A percentile compares a stretch with the other conserved stretches of the same genome.
phyloP scores from a whole-genome alignment of 2,113 vertebrate genomes.

The Stictonetta naevosa region DNA sequence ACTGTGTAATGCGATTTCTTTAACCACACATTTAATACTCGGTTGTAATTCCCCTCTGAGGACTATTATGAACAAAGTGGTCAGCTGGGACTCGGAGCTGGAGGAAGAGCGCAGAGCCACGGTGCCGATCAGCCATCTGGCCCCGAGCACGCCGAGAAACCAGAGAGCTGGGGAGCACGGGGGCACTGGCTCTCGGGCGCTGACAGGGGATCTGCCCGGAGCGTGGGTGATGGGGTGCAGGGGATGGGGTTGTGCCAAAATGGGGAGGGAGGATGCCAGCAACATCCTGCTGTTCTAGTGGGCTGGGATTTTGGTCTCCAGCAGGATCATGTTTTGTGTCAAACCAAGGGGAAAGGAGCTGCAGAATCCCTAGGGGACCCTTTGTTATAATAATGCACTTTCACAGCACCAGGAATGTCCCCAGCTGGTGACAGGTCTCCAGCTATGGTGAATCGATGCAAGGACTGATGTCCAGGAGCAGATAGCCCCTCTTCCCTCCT shows the following conservation, averaged over 20 bases:
- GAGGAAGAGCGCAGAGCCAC: background rate
- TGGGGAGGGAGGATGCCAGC: background rate
- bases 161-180: accelerated
- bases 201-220: background rate
- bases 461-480: background rate
- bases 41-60: slow-evolving; percentile 58
- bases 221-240: background rate
- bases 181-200: background rate
- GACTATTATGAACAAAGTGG: slow-evolving; percentile 55
- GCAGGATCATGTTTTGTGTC: background rate
- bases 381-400: background rate
- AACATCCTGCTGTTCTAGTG: background rate
- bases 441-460: background rate
- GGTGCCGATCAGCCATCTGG: slow-evolving; percentile 20
- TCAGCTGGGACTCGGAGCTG: slow-evolving; percentile 18
- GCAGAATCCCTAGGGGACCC: background rate
- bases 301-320: background rate
- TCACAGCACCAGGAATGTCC: background rate
- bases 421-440: background rate
- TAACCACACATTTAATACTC: slow-evolving; percentile 69
- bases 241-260: background rate
- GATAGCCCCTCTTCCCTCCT: background rate
- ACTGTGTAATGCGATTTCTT: slow-evolving; percentile 71
- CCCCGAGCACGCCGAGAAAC: background rate
- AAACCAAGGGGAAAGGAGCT: background rate